A percentile compares a stretch with the other conserved stretches of the same genome.
Evolutionary conservation across 1,140 invertebrate species (phyloP).

Genomic region (Papilio helenus): DNA sequence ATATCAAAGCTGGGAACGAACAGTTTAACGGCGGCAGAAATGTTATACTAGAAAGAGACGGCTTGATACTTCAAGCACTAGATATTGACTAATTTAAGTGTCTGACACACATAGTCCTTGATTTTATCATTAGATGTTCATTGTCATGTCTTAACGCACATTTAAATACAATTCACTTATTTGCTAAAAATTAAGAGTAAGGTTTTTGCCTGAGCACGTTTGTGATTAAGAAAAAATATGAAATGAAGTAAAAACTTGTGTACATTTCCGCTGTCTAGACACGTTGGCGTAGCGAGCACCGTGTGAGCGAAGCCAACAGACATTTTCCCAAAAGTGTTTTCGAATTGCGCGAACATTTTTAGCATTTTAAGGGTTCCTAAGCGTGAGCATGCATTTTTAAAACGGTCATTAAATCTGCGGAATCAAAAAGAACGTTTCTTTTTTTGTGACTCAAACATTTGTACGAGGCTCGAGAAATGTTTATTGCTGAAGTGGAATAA

Average conservation of each 20-base stretch:
- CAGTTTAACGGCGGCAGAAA: no score
- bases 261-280: constrained; percentile 36
- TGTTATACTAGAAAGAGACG: no score
- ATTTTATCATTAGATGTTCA: not conserved
- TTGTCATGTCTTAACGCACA: not conserved
- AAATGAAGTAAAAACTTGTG: constrained; percentile 30
- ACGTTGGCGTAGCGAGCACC: not conserved
- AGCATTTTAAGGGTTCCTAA: constrained; percentile 35
- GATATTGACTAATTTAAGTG: no score
- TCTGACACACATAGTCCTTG: no score
- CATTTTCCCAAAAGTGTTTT: constrained; percentile 38
- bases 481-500: not conserved
- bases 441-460: constrained; percentile 24
- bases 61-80: not conserved
- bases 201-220: not conserved
- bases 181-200: not conserved
- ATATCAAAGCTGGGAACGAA: no score
- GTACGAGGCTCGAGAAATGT: not conserved
- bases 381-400: constrained; percentile 38
- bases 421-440: constrained; percentile 32
- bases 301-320: constrained; percentile 27
- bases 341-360: constrained; percentile 38
- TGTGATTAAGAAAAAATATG: constrained; percentile 20
- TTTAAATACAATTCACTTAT: not conserved
- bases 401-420: constrained; percentile 33